Evolutionary conservation across 2,797 vertebrate species (phyloP).

Genomic region (Macroramphosus scolopax): DNA sequence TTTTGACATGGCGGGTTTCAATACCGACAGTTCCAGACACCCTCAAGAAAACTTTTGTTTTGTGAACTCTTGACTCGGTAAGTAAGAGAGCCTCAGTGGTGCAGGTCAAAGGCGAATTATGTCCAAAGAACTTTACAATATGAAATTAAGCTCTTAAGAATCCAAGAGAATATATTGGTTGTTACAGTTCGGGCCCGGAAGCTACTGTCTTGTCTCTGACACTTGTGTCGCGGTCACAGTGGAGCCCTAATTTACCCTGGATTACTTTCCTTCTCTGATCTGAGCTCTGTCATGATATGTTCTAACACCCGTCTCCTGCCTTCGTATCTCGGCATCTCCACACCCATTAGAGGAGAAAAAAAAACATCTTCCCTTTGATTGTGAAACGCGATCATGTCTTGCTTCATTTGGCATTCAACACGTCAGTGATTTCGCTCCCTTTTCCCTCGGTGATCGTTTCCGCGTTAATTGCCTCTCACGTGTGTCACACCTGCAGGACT

Average conservation of each 20-base stretch:
- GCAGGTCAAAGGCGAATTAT: conserved; percentile 41
- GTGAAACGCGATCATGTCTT: conserved; percentile 57
- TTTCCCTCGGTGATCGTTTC: conserved; percentile 35
- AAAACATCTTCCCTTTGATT: conserved; percentile 60
- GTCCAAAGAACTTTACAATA: conserved; percentile 53
- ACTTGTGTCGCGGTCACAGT: conserved; percentile 55
- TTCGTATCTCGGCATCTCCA: conserved; percentile 42
- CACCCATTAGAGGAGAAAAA: conserved; percentile 46
- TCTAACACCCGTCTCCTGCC: conserved; percentile 50
- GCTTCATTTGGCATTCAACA: conserved; percentile 74
- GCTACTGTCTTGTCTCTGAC: conserved; percentile 55
- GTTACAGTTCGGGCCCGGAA: conserved; percentile 52
- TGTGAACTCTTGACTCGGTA: conserved; percentile 28
- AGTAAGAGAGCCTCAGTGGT: conserved; percentile 4
- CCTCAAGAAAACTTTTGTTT: conserved; percentile 33
- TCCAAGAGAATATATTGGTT: conserved; percentile 32
- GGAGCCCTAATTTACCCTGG: conserved; percentile 64
- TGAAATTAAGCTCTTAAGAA: conserved; percentile 46
- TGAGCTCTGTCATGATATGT: conserved; percentile 62
- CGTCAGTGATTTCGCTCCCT: conserved; percentile 52
- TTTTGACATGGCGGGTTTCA: no score
- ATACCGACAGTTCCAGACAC: no score
- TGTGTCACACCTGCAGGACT: conserved; percentile 46
- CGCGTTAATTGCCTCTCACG: conserved; percentile 51
- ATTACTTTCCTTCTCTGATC: conserved; percentile 59